Percentiles rank a stretch among this genome's conserved stretches.
These are phyloP conservation scores for Netelia inedita DNA, from an alignment of 2,888 invertebrate genomes.

Conservation along the genomic window DNA sequence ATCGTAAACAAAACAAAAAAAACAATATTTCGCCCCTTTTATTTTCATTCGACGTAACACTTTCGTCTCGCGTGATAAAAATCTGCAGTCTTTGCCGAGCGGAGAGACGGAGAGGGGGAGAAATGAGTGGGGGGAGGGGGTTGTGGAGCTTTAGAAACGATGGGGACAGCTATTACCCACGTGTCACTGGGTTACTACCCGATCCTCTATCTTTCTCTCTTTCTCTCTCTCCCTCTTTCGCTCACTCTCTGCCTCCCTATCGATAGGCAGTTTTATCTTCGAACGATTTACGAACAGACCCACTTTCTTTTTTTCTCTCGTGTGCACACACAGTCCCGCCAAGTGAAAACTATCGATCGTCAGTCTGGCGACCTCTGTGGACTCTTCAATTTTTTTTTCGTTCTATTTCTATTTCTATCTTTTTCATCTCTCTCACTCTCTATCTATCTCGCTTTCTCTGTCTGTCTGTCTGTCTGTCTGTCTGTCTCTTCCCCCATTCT, in stretches of 20 bases:
- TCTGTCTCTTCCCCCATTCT: background rate
- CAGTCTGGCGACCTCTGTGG: conserved; percentile 37
- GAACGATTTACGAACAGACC: conserved; percentile 70
- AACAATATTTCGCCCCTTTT: background rate
- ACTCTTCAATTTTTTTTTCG: conserved; percentile 45
- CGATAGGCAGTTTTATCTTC: conserved; percentile 72
- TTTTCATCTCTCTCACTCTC: background rate
- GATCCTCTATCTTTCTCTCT: conserved; percentile 33
- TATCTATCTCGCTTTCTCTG: background rate
- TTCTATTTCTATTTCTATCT: conserved; percentile 3
- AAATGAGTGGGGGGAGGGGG: too few species aligned
- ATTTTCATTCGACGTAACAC: conserved; percentile 46
- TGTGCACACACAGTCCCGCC: conserved; percentile 60
- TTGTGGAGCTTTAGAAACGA: conserved; percentile 65
- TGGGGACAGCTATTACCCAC: conserved; percentile 71
- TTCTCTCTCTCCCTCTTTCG: background rate
- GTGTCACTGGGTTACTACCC: conserved; percentile 69
- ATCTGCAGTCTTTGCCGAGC: conserved; percentile 43
- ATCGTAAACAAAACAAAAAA: background rate
- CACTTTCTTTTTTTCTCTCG: conserved; percentile 58
- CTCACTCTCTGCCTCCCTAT: conserved; percentile 45
- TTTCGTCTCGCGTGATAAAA: conserved; percentile 56
- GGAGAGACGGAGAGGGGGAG: too few species aligned
- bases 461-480: background rate
- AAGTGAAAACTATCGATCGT: conserved; percentile 73